phyloP scores from a whole-genome alignment of 2,888 invertebrate genomes.

The Plusia festucae region DNA sequence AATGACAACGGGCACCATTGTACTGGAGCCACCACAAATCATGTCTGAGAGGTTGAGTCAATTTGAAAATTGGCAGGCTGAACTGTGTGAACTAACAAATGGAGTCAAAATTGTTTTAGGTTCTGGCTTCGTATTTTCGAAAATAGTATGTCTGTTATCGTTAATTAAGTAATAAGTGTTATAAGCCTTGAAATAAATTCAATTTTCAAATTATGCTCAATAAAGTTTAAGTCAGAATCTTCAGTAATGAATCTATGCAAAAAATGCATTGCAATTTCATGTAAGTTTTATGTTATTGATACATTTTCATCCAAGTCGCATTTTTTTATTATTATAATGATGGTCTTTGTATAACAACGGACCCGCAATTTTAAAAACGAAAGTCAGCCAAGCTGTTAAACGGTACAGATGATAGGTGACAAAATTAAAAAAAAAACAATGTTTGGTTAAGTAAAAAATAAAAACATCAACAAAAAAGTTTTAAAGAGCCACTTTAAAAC shows the following conservation, averaged over 20 bases:
- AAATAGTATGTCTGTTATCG: too few species aligned
- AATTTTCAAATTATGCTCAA: too few species aligned
- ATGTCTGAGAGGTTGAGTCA: constrained; percentile 45
- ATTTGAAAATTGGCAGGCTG: constrained; percentile 45
- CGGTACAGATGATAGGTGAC: background rate
- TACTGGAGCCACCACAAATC: constrained; percentile 56
- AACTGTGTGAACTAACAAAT: constrained; percentile 43
- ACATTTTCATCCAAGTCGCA: too few species aligned
- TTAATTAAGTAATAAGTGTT: background rate
- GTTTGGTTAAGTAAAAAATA: background rate
- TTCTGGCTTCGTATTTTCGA: background rate
- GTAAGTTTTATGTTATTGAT: too few species aligned
- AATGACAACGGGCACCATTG: constrained; percentile 58
- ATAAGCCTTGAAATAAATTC: too few species aligned
- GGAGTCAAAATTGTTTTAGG: constrained; percentile 5
- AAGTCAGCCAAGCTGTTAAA: background rate
- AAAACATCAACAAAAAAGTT: background rate
- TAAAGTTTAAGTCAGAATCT: too few species aligned
- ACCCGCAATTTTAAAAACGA: background rate
- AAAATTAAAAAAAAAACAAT: background rate
- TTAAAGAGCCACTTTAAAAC: background rate
- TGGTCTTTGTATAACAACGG: background rate
- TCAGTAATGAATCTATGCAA: too few species aligned
- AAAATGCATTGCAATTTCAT: too few species aligned
- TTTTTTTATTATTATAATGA: too few species aligned